Base-by-base conservation (phyloP, 2,113 vertebrate genomes). In the Dermatemys mawii region DNA sequence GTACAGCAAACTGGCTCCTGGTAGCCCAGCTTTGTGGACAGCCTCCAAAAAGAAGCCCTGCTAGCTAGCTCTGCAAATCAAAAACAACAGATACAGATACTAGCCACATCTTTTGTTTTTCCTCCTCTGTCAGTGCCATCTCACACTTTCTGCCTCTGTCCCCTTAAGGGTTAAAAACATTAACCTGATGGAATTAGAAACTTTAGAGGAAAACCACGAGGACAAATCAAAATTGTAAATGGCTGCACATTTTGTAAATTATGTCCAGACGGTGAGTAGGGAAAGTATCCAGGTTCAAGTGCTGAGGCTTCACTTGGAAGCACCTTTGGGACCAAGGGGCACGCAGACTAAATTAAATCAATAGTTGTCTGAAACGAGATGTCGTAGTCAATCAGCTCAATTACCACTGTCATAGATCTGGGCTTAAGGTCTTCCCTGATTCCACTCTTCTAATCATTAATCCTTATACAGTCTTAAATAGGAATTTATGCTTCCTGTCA, bases 311-410 rank as follows among this genome's bases (percentile, higher is more conserved):
- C 93, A 96, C 95, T 85, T 22, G 78, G 96, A 89, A 97, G 92
- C 87, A 97, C 73, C 87, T 84, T 91, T 93, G 96, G 88, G 92
- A 89, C 97, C 96, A 95, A 78, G 94, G 97, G 96, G 97, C 98
- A 96, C 96, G 96, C 96, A 97, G 97, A 97, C 95, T 96, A 98
- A 97, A 98, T 98, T 97, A 98, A 98, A 99, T 98, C 98, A 98
- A 98, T 98, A 98, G 96, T 92, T 93, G 96, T 98, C 97, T 97
- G 97, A 98, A 98, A 98, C 94, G 88, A 98, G 97, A 98, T 97
- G 93, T 97, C 96, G 92, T 98, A 98, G 98, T 99, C 98, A 98
- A 98, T 98, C 98, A 98, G 97, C 94, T 98, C 97, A 98, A 97
- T 98, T 98, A 97, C 97, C 87, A 96, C 94, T 97, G 96, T 96